Percentiles rank a stretch among this genome's conserved stretches.
Evolutionary conservation across 2,113 vertebrate species (phyloP).

Genomic region (Cavia aperea): DNA sequence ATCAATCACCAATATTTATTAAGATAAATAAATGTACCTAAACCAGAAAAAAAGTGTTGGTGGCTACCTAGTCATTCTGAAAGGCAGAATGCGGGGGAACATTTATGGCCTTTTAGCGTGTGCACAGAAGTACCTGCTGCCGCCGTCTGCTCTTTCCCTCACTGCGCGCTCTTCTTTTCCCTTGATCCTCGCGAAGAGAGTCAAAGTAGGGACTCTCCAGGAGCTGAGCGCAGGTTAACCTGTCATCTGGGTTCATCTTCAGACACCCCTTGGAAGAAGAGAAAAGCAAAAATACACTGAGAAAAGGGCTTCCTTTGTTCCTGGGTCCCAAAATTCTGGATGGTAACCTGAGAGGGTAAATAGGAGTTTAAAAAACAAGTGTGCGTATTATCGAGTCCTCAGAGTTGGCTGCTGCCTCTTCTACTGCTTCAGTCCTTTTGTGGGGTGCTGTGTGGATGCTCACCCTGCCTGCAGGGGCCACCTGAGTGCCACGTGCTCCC

Average conservation of each 20-base stretch:
- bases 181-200: constrained; percentile 75
- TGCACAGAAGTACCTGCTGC: constrained; percentile 59
- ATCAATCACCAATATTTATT: constrained; percentile 26
- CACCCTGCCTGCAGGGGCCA: neutral
- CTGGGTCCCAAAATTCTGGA: neutral
- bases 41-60: neutral
- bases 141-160: constrained; percentile 57
- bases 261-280: constrained; percentile 78
- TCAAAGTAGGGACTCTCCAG: constrained; percentile 85
- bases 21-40: constrained; percentile 29
- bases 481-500: neutral
- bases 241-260: constrained; percentile 85
- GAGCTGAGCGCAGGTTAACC: constrained; percentile 83
- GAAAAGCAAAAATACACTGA: neutral
- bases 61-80: neutral
- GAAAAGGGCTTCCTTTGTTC: neutral
- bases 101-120: constrained; percentile 31
- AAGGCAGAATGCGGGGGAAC: neutral
- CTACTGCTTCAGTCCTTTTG: neutral
- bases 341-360: neutral
- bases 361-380: neutral
- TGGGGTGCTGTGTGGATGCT: neutral
- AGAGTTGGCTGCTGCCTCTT: neutral
- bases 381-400: neutral
- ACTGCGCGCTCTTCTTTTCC: constrained; percentile 63